phyloP scores from a whole-genome alignment of 1,140 invertebrate species.

The Portunus trituberculatus region DNA sequence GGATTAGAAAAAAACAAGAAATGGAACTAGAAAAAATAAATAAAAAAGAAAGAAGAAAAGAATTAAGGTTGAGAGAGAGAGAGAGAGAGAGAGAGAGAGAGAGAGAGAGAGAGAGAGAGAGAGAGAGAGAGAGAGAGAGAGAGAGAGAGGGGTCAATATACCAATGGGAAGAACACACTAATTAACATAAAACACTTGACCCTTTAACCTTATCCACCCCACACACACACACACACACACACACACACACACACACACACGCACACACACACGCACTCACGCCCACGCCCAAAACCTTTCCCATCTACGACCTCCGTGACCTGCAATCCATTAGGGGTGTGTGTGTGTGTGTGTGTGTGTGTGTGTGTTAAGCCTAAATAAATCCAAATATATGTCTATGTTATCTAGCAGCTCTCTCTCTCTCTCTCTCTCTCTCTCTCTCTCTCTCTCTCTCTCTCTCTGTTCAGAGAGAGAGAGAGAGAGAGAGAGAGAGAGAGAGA shows the following conservation, averaged over 20 bases:
- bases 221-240: conserved; percentile 2
- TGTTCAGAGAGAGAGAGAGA: not conserved
- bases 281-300: not conserved
- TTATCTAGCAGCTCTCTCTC: not conserved
- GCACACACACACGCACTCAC: not conserved
- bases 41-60: too few species aligned
- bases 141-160: too few species aligned
- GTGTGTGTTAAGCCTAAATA: not conserved
- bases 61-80: too few species aligned
- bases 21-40: too few species aligned
- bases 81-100: too few species aligned
- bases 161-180: too few species aligned
- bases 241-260: conserved; percentile 10
- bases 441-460: not conserved
- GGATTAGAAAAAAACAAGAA: too few species aligned
- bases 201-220: too few species aligned
- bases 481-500: conserved; percentile 39
- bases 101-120: too few species aligned
- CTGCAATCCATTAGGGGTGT: not conserved
- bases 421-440: not conserved
- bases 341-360: conserved; percentile 17
- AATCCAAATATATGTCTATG: not conserved
- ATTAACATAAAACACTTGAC: too few species aligned
- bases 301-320: not conserved
- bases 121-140: too few species aligned